These are phyloP conservation scores for Benthosema pterotum DNA, from an alignment of 2,797 vertebrate genomes.

Conservation along the genomic window DNA sequence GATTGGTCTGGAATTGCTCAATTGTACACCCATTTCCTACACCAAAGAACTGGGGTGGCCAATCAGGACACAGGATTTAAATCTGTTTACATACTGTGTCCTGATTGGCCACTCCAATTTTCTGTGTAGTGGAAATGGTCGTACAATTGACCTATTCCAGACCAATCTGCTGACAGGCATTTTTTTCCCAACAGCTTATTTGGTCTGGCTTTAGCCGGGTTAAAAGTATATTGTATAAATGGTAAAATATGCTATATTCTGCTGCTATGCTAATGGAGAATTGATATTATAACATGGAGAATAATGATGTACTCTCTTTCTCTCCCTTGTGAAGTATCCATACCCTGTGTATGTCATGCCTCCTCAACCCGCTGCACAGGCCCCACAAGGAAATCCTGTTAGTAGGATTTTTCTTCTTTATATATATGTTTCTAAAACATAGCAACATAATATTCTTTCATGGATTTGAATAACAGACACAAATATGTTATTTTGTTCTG, in stretches of 20 bases:
- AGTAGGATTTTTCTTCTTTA: constrained; percentile 15
- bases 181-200: too few species aligned
- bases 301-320: background rate
- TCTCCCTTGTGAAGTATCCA: constrained; percentile 45
- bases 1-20: too few species aligned
- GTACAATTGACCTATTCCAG: too few species aligned
- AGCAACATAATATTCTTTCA: background rate
- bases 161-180: too few species aligned
- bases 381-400: constrained; percentile 56
- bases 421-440: background rate
- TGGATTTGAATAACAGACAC: background rate
- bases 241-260: too few species aligned
- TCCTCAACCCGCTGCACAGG: constrained; percentile 43
- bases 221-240: background rate
- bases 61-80: too few species aligned
- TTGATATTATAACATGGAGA: background rate
- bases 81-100: too few species aligned
- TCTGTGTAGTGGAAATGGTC: too few species aligned
- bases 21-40: too few species aligned
- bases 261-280: background rate
- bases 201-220: too few species aligned
- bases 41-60: too few species aligned
- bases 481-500: background rate
- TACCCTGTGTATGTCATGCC: constrained; percentile 45
- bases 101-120: too few species aligned